phyloP scores from a whole-genome alignment of 2,113 vertebrate species.

The Calypte anna region DNA sequence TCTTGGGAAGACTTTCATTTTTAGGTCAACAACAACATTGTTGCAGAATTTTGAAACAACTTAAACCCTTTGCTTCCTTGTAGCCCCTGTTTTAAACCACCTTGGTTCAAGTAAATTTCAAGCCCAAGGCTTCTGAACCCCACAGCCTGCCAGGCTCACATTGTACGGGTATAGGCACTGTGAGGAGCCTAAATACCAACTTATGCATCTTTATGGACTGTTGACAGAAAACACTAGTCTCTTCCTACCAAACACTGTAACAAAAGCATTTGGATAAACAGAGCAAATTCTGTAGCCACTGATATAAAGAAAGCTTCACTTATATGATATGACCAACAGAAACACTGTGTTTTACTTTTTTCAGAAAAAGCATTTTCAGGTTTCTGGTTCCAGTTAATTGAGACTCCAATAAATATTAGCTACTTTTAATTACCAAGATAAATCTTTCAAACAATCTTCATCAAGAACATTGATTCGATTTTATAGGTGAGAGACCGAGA shows the following conservation, averaged over 20 bases:
- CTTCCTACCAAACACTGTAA: neutral
- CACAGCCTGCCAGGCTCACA: fast-evolving
- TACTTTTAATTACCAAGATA: neutral
- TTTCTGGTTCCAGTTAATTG: neutral
- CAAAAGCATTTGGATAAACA: neutral
- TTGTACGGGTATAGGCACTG: neutral
- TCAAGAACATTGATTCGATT: neutral
- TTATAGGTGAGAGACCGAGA: neutral
- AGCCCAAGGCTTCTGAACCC: neutral
- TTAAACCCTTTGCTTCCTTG: neutral
- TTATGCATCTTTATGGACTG: neutral
- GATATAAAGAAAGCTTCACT: neutral
- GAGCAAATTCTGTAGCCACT: neutral
- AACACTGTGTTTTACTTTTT: neutral
- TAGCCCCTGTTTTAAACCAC: neutral
- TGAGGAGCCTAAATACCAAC: fast-evolving
- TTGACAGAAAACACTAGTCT: neutral
- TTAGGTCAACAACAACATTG: neutral
- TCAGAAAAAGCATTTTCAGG: neutral
- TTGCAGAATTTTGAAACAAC: neutral
- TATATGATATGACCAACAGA: neutral
- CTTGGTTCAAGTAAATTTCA: neutral
- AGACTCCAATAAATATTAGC: neutral
- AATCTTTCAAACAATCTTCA: neutral
- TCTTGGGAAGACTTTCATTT: neutral